phyloP scores from a whole-genome alignment of 2,888 invertebrate species.

The Cloeon dipterum region DNA sequence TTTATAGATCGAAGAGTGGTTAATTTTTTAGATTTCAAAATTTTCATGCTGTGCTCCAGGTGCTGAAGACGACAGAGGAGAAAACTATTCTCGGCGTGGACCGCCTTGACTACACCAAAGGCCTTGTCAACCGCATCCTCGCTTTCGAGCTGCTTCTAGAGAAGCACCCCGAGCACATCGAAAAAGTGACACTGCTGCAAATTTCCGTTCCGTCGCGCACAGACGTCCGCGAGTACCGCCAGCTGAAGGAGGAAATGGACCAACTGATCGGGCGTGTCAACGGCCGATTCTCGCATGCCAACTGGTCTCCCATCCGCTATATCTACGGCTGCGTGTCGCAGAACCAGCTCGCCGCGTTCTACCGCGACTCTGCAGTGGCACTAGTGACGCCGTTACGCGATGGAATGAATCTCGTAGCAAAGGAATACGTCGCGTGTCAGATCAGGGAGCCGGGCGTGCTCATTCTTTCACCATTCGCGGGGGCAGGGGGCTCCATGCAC shows the following conservation, averaged over 20 bases:
- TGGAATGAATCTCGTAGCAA: constrained; percentile 77
- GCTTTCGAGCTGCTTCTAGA: constrained; percentile 62
- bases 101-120: constrained; percentile 77
- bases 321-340: constrained; percentile 76
- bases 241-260: constrained; percentile 75
- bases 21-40: background rate
- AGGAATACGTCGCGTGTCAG: constrained; percentile 82
- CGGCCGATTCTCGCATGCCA: constrained; percentile 70
- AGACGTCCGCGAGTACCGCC: constrained; percentile 75
- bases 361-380: constrained; percentile 67
- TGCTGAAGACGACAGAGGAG: constrained; percentile 15
- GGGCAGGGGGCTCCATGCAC: constrained; percentile 85
- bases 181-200: constrained; percentile 55
- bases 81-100: constrained; percentile 74
- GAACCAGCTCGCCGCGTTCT: constrained; percentile 65
- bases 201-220: constrained; percentile 75
- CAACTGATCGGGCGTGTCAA: constrained; percentile 73
- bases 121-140: constrained; percentile 57
- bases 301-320: constrained; percentile 80
- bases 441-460: constrained; percentile 67
- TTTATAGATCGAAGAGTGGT: background rate
- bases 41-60: no score
- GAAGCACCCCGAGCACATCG: constrained; percentile 66
- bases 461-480: constrained; percentile 76
- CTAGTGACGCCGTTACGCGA: constrained; percentile 70